Conservation (phyloP, 2,113 vertebrate species). For the Peromyscus polionotus region DNA sequence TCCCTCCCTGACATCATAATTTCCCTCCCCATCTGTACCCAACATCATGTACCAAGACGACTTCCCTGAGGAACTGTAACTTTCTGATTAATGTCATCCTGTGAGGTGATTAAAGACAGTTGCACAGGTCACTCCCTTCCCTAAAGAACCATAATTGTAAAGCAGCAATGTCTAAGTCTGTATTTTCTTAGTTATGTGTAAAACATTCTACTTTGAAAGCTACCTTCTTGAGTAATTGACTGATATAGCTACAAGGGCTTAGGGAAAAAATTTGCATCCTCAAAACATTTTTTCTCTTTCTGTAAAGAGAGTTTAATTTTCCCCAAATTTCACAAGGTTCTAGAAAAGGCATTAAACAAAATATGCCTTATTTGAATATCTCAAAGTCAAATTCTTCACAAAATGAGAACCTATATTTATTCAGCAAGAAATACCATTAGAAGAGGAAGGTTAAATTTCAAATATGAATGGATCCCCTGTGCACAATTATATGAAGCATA, state of each 20-base stretch:
- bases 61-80: slow-evolving; percentile 62
- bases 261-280: background rate
- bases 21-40: slow-evolving; percentile 40
- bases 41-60: slow-evolving; percentile 57
- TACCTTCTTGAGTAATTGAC: slow-evolving; percentile 35
- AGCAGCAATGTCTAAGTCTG: background rate
- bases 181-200: slow-evolving; percentile 11
- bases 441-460: background rate
- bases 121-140: slow-evolving; percentile 49
- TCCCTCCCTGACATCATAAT: background rate
- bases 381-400: slow-evolving; percentile 7
- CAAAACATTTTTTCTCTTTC: background rate
- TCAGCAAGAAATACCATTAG: slow-evolving; percentile 1
- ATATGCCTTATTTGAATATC: background rate
- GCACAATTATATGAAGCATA: background rate
- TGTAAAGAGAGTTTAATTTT: slow-evolving; percentile 2
- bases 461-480: background rate
- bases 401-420: slow-evolving; percentile 58
- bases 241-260: background rate
- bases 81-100: slow-evolving; percentile 63
- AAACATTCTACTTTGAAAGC: slow-evolving; percentile 57
- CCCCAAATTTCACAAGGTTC: background rate
- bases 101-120: slow-evolving; percentile 59
- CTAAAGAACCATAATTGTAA: slow-evolving; percentile 55
- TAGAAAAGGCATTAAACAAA: slow-evolving; percentile 50